These are phyloP conservation scores for Diplodus puntazzo DNA, from an alignment of 2,797 vertebrate genomes.

Conservation along the genomic window DNA sequence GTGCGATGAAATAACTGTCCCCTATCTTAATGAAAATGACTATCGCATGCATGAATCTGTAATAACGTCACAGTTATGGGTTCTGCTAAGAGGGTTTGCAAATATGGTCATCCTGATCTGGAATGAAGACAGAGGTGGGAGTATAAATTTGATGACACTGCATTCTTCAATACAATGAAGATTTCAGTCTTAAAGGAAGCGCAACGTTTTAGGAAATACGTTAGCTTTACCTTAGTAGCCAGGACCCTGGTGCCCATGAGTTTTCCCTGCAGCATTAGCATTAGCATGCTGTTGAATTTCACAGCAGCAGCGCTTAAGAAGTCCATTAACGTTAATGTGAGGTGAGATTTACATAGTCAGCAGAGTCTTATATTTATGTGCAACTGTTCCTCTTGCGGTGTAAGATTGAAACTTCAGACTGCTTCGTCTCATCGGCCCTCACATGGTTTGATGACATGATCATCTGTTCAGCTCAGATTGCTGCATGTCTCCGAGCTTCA, in stretches of 20 bases:
- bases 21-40: no score
- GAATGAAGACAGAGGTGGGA: not conserved
- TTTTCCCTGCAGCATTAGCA: not conserved
- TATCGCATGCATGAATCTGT: no score
- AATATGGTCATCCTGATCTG: no score
- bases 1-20: no score
- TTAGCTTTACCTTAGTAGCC: no score
- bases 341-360: not conserved
- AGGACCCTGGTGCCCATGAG: not conserved
- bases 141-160: no score
- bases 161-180: not conserved
- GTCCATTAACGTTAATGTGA: not conserved
- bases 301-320: not conserved
- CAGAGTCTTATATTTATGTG: not conserved
- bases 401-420: slow-evolving; percentile 1
- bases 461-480: not conserved
- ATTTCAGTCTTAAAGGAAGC: not conserved
- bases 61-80: no score
- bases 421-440: not conserved
- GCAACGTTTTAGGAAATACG: not conserved
- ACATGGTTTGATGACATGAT: not conserved
- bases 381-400: not conserved
- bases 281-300: not conserved
- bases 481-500: not conserved
- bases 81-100: no score